A percentile compares a stretch with the other conserved stretches of the same genome.
These are phyloP conservation scores for Apoderus coryli DNA, from an alignment of 2,888 invertebrate genomes.

Conservation along the genomic window DNA sequence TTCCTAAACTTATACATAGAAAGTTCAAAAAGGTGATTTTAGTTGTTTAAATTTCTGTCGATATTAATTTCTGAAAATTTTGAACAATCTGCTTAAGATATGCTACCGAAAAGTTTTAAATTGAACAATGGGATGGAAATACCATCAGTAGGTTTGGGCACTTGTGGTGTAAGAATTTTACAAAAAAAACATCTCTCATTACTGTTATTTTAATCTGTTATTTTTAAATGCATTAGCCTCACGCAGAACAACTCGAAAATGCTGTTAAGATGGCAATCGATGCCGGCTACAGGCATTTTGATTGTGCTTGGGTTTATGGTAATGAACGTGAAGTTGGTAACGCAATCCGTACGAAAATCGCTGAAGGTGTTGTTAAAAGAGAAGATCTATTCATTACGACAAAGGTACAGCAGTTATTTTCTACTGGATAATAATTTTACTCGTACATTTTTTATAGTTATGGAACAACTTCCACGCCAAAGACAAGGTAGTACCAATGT, in stretches of 20 bases:
- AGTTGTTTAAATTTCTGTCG: too few species aligned
- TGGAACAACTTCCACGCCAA: conserved; percentile 50
- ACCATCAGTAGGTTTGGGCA: conserved; percentile 49
- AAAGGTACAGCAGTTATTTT: conserved; percentile 30
- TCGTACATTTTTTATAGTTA: conserved; percentile 23
- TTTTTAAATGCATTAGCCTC: conserved; percentile 15
- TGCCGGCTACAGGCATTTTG: conserved; percentile 49
- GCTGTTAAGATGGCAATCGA: conserved; percentile 41
- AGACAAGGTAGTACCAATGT: conserved; percentile 37
- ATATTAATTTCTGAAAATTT: too few species aligned
- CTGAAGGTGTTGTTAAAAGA: conserved; percentile 46
- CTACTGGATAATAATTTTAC: neutral
- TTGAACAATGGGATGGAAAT: conserved; percentile 44
- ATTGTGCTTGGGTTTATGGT: conserved; percentile 47
- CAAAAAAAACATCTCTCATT: neutral
- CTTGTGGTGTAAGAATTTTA: conserved; percentile 38
- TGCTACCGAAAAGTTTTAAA: conserved; percentile 24
- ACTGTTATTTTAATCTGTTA: too few species aligned
- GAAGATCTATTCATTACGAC: conserved; percentile 53
- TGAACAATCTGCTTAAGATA: too few species aligned
- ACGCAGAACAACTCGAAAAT: conserved; percentile 28
- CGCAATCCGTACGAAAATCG: conserved; percentile 40
- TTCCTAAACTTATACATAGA: too few species aligned
- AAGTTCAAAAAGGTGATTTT: too few species aligned
- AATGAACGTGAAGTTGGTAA: conserved; percentile 42